Conservation (phyloP, 1,140 invertebrate species). For the Drosophila rhopaloa region DNA sequence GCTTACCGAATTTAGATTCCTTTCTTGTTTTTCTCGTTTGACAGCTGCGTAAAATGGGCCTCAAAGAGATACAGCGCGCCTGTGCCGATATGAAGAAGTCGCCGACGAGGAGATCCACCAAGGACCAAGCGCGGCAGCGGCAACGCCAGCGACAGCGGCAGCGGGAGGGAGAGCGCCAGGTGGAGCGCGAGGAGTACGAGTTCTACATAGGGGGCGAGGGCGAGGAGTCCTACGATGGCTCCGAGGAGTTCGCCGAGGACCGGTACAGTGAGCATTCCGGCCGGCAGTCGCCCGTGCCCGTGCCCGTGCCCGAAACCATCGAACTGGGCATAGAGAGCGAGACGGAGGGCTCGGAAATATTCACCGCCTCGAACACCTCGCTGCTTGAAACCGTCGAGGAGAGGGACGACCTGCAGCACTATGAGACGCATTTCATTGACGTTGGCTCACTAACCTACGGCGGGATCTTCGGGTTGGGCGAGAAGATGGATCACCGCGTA, state of each 20-base stretch:
- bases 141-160: not conserved
- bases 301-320: not conserved
- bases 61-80: constrained; percentile 36
- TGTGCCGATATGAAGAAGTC: constrained; percentile 6
- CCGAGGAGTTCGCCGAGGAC: not conserved
- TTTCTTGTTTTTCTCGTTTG: not conserved
- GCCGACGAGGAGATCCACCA: constrained; percentile 4
- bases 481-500: constrained; percentile 85
- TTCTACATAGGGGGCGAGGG: not conserved
- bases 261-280: not conserved
- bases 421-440: constrained; percentile 73
- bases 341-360: constrained; percentile 18
- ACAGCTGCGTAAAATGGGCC: constrained; percentile 54
- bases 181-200: constrained; percentile 15
- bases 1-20: too few species aligned
- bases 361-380: constrained; percentile 16
- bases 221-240: not conserved
- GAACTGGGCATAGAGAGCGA: not conserved
- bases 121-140: not conserved
- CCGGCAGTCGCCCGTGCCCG: too few species aligned
- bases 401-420: not conserved
- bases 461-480: constrained; percentile 85
- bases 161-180: not conserved
- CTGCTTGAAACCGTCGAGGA: not conserved
- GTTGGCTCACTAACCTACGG: constrained; percentile 77